These are phyloP conservation scores for Paedocypris sp. DNA, from an alignment of 2,113 vertebrate species.

Conservation along the genomic window DNA sequence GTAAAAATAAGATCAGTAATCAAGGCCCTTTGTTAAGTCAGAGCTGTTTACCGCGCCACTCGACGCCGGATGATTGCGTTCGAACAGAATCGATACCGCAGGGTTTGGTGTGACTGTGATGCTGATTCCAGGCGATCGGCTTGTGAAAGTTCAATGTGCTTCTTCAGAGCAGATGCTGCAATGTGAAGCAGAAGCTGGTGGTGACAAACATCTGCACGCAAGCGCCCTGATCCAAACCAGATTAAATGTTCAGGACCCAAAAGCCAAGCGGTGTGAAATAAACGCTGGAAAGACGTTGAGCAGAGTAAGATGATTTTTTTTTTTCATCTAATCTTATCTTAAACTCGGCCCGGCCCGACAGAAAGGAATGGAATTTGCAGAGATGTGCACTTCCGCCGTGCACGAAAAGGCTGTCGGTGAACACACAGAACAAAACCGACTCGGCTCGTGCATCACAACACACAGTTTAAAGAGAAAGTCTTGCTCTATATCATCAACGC, in stretches of 20 bases:
- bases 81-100: conserved; percentile 57
- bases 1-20: too few relatives aligned
- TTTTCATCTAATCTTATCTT: conserved; percentile 33
- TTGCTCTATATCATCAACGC: too few relatives aligned
- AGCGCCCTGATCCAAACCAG: conserved; percentile 7
- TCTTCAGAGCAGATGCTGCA: conserved; percentile 28
- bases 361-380: conserved; percentile 52
- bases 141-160: background rate
- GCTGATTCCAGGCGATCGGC: conserved; percentile 47
- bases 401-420: conserved; percentile 19
- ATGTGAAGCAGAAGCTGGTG: conserved; percentile 31
- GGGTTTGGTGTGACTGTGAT: conserved; percentile 52
- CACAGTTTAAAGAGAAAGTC: too few relatives aligned
- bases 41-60: conserved; percentile 50
- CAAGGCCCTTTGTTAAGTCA: conserved; percentile 47
- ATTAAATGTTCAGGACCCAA: conserved; percentile 13
- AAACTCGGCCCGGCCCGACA: background rate
- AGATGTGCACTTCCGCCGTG: conserved; percentile 63
- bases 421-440: too few relatives aligned
- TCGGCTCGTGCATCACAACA: conserved; percentile 1
- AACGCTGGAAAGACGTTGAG: conserved; percentile 33
- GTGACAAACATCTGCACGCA: conserved; percentile 31
- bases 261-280: conserved; percentile 18
- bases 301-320: conserved; percentile 34
- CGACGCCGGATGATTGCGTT: conserved; percentile 53